Base-by-base conservation (phyloP, 1,140 invertebrate genomes). In the Apis laboriosa region DNA sequence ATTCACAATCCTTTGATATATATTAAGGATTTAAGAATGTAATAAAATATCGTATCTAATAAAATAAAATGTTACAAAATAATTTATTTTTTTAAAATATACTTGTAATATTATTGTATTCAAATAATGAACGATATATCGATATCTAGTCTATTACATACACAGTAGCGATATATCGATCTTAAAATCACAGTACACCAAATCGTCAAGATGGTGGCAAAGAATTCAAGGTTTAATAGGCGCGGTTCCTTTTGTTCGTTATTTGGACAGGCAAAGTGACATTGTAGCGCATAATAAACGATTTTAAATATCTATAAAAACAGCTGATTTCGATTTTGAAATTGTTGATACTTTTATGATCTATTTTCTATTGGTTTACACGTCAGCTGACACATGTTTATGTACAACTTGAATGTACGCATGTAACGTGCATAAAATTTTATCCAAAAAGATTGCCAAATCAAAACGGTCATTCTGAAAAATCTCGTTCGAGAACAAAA, bases 301-400 rank as follows among this genome's bases (percentile, higher is more conserved):
- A 60, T 19, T 51, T 0, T 56, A 12, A 53, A 71, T 15, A 21
- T 5, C 7, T 58, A 11, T n/a, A 11, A 53, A 63, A 64, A n/a
- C 34, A 28, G 43, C 28, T 43, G 24, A 75, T 34, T 49, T 58
- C 21, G 21, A 24, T 66, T 73, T 58, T 21, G 28, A 11, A 61
- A 72, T 56, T 51, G 4, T 72, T 71, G 8, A 58, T 51, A 24
- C 43, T 21, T 63, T 12, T n/a, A 63, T 49, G 19, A 64, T 21
- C 17, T 15, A 19, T 78, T 63, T 34, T 43, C 2, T 11, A 51
- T 55, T 64, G 43, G 80, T 86, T 74, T 71, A 82, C 75, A 77
- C 76, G 87, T 87, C 86, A 91, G 84, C 87, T 91, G 90, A 86
- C 83, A 90, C 83, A 90, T 91, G 87, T 90, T 90, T 90, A 86